Evolutionary conservation across 2,113 vertebrate species (phyloP).

Genomic region (Dasyprocta punctata): DNA sequence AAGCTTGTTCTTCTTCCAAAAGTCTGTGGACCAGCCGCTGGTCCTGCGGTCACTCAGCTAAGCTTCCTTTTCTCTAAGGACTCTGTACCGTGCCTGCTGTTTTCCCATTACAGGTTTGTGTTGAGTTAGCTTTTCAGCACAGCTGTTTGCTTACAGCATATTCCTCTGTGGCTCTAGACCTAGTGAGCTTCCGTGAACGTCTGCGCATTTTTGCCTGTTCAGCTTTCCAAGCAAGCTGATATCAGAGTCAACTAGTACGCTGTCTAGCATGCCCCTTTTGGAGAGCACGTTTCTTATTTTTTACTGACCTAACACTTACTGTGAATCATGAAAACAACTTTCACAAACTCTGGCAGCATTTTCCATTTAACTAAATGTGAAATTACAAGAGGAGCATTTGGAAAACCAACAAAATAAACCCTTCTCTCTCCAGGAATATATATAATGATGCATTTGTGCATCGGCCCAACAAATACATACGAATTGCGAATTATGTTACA

Average conservation of each 20-base stretch:
- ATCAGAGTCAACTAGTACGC: background rate
- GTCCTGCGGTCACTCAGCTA: background rate
- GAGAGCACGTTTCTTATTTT: slow-evolving; percentile 49
- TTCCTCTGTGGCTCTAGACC: slow-evolving; percentile 56
- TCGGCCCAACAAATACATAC: background rate
- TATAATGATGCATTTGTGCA: background rate
- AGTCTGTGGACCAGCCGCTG: accelerated
- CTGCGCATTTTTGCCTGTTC: slow-evolving; percentile 48
- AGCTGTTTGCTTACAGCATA: slow-evolving; percentile 50
- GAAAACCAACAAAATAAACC: slow-evolving; percentile 32
- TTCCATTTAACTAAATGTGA: background rate
- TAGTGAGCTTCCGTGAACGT: slow-evolving; percentile 25
- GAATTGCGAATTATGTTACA: background rate
- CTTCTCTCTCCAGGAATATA: background rate
- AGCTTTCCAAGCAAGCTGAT: slow-evolving; percentile 66
- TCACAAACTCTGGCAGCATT: background rate
- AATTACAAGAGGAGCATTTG: background rate
- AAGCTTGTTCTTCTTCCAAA: background rate
- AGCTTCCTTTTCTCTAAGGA: background rate
- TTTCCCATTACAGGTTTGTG: slow-evolving; percentile 38
- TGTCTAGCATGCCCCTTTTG: background rate
- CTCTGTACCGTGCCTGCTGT: background rate
- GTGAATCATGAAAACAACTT: slow-evolving; percentile 35
- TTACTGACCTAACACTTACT: slow-evolving; percentile 40
- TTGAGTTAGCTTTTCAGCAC: slow-evolving; percentile 58